Conservation (phyloP, 2,888 invertebrate genomes). For the Nemapogon koenigi region DNA sequence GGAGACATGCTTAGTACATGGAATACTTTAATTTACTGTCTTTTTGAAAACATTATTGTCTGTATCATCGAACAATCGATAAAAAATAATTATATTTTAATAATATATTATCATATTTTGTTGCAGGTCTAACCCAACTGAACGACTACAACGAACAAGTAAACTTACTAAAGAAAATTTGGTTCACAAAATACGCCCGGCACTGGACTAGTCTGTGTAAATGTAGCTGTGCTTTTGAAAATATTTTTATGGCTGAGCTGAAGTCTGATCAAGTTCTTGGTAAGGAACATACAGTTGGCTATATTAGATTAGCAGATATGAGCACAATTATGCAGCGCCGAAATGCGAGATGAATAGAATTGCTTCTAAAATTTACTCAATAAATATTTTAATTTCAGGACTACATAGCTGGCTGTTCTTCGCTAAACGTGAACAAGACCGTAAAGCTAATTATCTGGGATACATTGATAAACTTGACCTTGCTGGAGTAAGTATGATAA, state of each 20-base stretch:
- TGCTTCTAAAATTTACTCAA: too few species aligned
- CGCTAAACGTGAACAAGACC: constrained; percentile 75
- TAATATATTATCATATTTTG: constrained; percentile 2
- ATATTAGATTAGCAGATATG: too few species aligned
- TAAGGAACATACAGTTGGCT: too few species aligned
- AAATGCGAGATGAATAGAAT: too few species aligned
- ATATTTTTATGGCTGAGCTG: constrained; percentile 89
- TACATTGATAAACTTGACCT: constrained; percentile 78
- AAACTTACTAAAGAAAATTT: constrained; percentile 72
- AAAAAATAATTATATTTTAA: too few species aligned
- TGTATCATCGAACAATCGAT: too few species aligned
- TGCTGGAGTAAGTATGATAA: constrained; percentile 62
- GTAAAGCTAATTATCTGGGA: constrained; percentile 79
- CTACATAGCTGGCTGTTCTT: constrained; percentile 94
- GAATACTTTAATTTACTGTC: too few species aligned
- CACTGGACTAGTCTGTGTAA: constrained; percentile 76
- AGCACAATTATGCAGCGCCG: too few species aligned
- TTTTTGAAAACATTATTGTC: too few species aligned
- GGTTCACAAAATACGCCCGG: constrained; percentile 87
- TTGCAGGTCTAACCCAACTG: constrained; percentile 61
- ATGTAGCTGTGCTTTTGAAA: constrained; percentile 93
- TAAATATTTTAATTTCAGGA: constrained; percentile 57
- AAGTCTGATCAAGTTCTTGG: constrained; percentile 77
- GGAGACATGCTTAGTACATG: too few species aligned
- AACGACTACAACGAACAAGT: constrained; percentile 66